phyloP scores from a whole-genome alignment of 2,797 vertebrate species.

The Melanogrammus aeglefinus region DNA sequence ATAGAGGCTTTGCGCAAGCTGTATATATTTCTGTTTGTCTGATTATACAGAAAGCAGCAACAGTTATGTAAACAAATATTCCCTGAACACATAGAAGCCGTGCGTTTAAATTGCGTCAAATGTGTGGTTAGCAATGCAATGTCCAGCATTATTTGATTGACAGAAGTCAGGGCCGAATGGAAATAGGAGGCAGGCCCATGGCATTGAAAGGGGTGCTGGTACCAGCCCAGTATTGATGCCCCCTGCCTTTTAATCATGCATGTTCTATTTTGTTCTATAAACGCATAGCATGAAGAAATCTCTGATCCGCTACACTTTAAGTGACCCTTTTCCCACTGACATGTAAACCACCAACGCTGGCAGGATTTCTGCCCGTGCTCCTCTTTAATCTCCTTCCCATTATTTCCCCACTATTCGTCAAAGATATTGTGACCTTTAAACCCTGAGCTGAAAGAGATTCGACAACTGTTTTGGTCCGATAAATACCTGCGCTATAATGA shows the following conservation, averaged over 20 bases:
- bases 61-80: neutral
- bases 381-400: neutral
- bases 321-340: neutral
- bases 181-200: neutral
- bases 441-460: neutral
- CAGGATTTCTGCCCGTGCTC: neutral
- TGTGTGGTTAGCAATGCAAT: neutral
- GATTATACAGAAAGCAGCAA: neutral
- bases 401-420: neutral
- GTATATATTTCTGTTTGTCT: neutral
- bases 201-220: neutral
- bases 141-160: neutral
- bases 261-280: neutral
- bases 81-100: neutral
- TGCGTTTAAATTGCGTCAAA: neutral
- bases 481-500: conserved; percentile 1
- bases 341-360: neutral
- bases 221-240: neutral
- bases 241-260: neutral
- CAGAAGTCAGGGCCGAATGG: neutral
- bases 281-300: neutral
- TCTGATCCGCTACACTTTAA: neutral
- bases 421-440: conserved; percentile 1
- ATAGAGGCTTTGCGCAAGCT: neutral
- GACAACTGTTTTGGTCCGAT: neutral